These are phyloP conservation scores for Caenorhabditis remanei DNA, from an alignment of 1,140 invertebrate genomes.

Conservation along the genomic window DNA sequence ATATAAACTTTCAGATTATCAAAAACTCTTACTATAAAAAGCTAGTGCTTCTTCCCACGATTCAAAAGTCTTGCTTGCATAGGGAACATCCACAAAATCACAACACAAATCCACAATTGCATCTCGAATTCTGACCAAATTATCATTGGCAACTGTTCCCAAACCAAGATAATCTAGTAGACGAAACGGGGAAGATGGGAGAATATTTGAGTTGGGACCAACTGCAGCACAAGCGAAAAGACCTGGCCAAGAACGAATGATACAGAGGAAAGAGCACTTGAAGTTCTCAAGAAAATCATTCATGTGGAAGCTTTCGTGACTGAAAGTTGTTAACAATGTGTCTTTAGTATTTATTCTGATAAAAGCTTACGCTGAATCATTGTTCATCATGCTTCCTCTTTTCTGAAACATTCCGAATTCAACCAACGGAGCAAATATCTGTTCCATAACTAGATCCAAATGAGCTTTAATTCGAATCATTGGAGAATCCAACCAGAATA, in stretches of 20 bases:
- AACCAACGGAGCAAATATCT: conserved; percentile 66
- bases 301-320: conserved; percentile 46
- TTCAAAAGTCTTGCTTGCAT: conserved; percentile 64
- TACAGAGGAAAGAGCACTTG: conserved; percentile 54
- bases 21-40: conserved; percentile 60
- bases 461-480: conserved; percentile 58
- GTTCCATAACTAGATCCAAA: conserved; percentile 64
- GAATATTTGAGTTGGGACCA: conserved; percentile 55
- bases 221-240: conserved; percentile 63
- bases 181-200: conserved; percentile 59
- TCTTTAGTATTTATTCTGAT: conserved; percentile 64
- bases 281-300: conserved; percentile 58
- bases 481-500: conserved; percentile 65
- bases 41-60: conserved; percentile 66
- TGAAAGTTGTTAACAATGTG: conserved; percentile 36
- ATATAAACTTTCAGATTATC: too few relatives aligned
- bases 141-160: conserved; percentile 59
- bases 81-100: conserved; percentile 68
- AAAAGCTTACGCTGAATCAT: conserved; percentile 18
- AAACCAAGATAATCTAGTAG: conserved; percentile 66
- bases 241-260: conserved; percentile 60
- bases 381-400: background rate
- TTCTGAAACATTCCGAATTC: conserved; percentile 67
- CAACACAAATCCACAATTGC: conserved; percentile 67
- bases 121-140: conserved; percentile 63